Percentiles rank a stretch among this genome's conserved stretches.
Conservation (phyloP, 1,140 invertebrate species). For the Odontomachus brunneus region DNA sequence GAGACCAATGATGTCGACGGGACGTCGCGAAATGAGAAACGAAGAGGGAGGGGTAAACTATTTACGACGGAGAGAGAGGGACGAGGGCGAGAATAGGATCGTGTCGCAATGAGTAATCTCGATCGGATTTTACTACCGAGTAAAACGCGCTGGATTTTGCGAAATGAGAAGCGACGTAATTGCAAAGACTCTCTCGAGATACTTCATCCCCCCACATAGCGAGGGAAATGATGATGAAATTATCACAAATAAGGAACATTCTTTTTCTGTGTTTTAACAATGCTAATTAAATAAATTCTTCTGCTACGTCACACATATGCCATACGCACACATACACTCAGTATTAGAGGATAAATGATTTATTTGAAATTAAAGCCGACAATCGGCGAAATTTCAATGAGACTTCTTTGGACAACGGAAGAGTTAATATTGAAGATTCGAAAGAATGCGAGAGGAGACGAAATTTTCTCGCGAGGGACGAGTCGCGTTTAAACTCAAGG, state of each 20-base stretch:
- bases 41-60: neutral
- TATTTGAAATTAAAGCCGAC: neutral
- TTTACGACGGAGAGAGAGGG: neutral
- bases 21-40: neutral
- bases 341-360: neutral
- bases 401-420: neutral
- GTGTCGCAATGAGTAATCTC: neutral
- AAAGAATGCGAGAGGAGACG: slow-evolving; percentile 12
- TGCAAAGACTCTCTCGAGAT: neutral
- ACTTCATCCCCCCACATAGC: neutral
- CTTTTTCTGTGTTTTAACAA: neutral
- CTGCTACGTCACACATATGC: neutral
- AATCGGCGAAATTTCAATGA: neutral
- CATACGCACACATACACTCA: no score
- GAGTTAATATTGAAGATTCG: slow-evolving; percentile 22
- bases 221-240: neutral
- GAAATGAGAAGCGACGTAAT: neutral
- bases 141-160: no score
- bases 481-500: slow-evolving; percentile 6
- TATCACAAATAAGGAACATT: neutral
- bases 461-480: slow-evolving; percentile 10
- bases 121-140: slow-evolving; percentile 6
- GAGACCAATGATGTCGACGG: neutral
- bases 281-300: slow-evolving; percentile 2
- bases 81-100: neutral